Evolutionary conservation across 2,888 invertebrate species (phyloP).

Genomic region (Phanerotoma sp.): DNA sequence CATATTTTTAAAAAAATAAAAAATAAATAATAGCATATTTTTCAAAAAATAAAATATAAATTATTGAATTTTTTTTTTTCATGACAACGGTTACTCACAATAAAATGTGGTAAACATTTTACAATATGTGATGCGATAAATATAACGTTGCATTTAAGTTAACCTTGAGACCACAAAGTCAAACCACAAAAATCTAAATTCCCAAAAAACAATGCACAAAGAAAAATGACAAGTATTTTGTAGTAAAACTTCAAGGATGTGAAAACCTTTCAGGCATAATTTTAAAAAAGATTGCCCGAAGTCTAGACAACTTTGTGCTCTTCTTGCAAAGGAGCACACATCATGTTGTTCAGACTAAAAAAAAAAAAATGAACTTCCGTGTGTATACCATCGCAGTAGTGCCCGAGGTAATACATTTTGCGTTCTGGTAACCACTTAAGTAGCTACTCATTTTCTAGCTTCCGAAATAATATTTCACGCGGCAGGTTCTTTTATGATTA

Average conservation of each 20-base stretch:
- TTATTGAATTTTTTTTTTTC: too few relatives aligned
- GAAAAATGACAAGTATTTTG: background rate
- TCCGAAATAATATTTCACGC: constrained; percentile 46
- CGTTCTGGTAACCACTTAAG: background rate
- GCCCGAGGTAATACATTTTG: background rate
- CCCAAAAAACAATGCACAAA: background rate
- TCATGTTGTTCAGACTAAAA: background rate
- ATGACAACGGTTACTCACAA: too few relatives aligned
- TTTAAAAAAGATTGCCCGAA: constrained; percentile 1
- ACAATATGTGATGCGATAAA: too few relatives aligned
- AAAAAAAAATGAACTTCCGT: background rate
- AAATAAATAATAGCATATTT: too few relatives aligned
- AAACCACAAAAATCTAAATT: too few relatives aligned
- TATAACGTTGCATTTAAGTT: too few relatives aligned
- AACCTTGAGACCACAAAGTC: too few relatives aligned
- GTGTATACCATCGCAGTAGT: background rate
- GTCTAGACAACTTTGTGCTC: background rate
- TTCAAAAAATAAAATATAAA: too few relatives aligned
- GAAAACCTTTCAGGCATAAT: background rate
- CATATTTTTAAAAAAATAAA: too few relatives aligned
- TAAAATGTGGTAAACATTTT: too few relatives aligned
- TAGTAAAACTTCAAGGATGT: background rate
- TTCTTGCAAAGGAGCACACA: background rate
- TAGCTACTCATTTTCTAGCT: constrained; percentile 7
- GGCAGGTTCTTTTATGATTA: constrained; percentile 34